These are phyloP conservation scores for Tenualosa thibaudeaui DNA, from an alignment of 2,797 vertebrate genomes.

Conservation along the genomic window DNA sequence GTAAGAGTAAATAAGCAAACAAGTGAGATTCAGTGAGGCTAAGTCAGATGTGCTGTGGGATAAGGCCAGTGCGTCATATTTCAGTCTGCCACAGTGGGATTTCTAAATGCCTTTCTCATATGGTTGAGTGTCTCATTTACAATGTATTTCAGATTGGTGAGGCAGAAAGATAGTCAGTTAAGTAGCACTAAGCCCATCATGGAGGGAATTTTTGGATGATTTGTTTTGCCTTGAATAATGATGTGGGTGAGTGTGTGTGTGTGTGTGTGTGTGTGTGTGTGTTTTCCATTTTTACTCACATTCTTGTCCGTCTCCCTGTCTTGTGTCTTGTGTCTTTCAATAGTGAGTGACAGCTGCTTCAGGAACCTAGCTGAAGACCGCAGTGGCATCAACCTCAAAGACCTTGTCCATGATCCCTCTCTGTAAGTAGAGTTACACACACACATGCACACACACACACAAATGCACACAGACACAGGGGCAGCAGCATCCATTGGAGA, in stretches of 20 bases:
- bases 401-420: conserved; percentile 94
- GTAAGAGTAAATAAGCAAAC: too few relatives aligned
- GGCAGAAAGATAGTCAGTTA: neutral
- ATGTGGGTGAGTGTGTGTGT: too few relatives aligned
- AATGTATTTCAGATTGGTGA: neutral
- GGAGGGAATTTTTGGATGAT: neutral
- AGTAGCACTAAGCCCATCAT: neutral
- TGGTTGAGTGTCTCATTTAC: neutral
- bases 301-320: neutral
- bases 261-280: neutral
- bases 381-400: conserved; percentile 96
- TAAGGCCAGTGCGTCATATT: neutral
- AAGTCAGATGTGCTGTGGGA: neutral
- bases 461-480: neutral
- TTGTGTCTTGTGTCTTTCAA: conserved; percentile 29
- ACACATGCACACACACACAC: neutral
- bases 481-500: too few relatives aligned
- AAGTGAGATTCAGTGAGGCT: too few relatives aligned
- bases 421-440: conserved; percentile 81
- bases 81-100: neutral
- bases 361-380: conserved; percentile 96
- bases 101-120: too few relatives aligned
- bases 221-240: neutral
- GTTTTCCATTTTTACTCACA: neutral
- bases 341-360: conserved; percentile 98